Conservation (phyloP, 2,888 invertebrate genomes). For the Adineta ricciae region DNA sequence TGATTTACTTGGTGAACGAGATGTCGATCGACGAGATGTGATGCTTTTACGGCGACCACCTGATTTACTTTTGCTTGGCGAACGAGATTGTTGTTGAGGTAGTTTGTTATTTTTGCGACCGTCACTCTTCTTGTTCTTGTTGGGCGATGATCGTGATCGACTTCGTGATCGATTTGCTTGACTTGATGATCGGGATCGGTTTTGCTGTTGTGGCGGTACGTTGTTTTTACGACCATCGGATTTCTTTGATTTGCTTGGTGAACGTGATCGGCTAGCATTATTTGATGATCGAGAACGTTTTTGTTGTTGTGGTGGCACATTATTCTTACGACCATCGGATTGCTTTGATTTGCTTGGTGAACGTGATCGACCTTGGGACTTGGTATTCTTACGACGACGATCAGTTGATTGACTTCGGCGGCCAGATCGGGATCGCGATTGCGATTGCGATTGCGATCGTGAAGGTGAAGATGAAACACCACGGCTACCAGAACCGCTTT, state of each 20-base stretch:
- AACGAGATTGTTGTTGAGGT: not conserved
- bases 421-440: not conserved
- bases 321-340: not conserved
- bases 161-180: not conserved
- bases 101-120: not conserved
- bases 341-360: not conserved
- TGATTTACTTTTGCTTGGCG: not conserved
- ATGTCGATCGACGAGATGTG: not conserved
- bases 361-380: not conserved
- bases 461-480: not conserved
- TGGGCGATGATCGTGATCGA: not conserved
- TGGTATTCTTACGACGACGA: not conserved
- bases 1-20: not conserved
- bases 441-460: not conserved
- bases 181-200: not conserved
- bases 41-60: not conserved
- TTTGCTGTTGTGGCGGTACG: not conserved
- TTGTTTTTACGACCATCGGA: not conserved
- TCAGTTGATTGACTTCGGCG: not conserved
- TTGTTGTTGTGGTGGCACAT: not conserved
- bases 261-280: not conserved
- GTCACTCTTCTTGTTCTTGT: not conserved
- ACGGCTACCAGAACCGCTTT: no score
- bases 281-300: not conserved
- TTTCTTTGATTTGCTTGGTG: not conserved